A percentile compares a stretch with the other conserved stretches of the same genome.
Evolutionary conservation across 1,140 invertebrate species (phyloP).

Genomic region (Orchesella cincta): DNA sequence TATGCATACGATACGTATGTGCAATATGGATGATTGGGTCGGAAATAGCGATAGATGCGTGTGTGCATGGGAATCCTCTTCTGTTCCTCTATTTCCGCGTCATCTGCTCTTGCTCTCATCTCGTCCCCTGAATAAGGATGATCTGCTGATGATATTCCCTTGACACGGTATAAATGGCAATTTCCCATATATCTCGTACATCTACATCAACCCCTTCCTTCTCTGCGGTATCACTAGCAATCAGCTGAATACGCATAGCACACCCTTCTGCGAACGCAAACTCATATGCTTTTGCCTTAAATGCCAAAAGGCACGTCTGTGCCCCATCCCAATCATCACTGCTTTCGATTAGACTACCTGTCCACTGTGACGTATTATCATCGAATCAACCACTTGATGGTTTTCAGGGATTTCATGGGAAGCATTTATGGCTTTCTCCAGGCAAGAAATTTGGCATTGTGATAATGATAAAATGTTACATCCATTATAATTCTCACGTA

Average conservation of each 20-base stretch:
- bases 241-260: not conserved
- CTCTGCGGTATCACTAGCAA: not conserved
- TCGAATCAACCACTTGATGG: no score
- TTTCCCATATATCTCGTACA: constrained; percentile 15
- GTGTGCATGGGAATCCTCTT: not conserved
- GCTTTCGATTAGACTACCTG: no score
- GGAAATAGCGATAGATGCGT: not conserved
- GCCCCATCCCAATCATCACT: no score
- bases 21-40: no score
- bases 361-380: no score
- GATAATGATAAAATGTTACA: no score
- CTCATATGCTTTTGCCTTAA: not conserved
- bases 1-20: no score
- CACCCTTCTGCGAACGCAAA: not conserved
- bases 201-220: not conserved
- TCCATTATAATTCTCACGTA: no score
- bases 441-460: no score
- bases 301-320: constrained; percentile 12
- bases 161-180: not conserved
- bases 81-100: constrained; percentile 1
- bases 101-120: not conserved
- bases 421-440: no score
- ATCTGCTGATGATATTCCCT: not conserved
- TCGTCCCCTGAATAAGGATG: no score
- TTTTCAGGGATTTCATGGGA: no score